These are phyloP conservation scores for Bubo scandiacus DNA, from an alignment of 2,113 vertebrate species.

Conservation along the genomic window DNA sequence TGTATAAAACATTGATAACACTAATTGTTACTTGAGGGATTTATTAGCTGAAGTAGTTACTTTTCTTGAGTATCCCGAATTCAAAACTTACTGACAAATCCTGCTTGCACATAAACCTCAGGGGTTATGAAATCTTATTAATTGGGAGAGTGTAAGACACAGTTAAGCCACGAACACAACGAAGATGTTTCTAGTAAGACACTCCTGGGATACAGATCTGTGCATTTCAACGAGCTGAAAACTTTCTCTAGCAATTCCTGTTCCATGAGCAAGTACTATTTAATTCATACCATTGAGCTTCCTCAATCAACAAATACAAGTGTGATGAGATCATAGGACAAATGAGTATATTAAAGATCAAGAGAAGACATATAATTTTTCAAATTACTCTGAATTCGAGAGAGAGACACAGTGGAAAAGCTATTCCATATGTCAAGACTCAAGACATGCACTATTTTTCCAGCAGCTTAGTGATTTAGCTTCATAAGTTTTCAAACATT, in stretches of 20 bases:
- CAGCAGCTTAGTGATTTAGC: constrained; percentile 44
- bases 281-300: constrained; percentile 61
- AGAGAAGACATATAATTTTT: constrained; percentile 63
- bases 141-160: constrained; percentile 39
- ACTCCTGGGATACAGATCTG: constrained; percentile 34
- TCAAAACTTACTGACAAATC: constrained; percentile 52
- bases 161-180: constrained; percentile 38
- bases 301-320: constrained; percentile 56
- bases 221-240: constrained; percentile 34
- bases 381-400: constrained; percentile 64
- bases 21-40: constrained; percentile 70
- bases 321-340: constrained; percentile 61
- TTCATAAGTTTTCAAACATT: constrained; percentile 64
- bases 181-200: constrained; percentile 12
- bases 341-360: constrained; percentile 71
- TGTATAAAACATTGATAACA: constrained; percentile 57
- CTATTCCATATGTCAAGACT: constrained; percentile 58
- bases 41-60: constrained; percentile 55
- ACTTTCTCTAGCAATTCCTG: constrained; percentile 17
- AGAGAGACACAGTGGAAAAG: constrained; percentile 38
- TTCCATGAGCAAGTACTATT: constrained; percentile 9
- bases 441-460: constrained; percentile 43
- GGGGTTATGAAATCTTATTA: constrained; percentile 60
- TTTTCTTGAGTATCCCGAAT: constrained; percentile 14
- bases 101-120: constrained; percentile 54